Percentiles rank a stretch among this genome's conserved stretches.
Conservation (phyloP, 2,888 invertebrate genomes). For the Molanna angustata region DNA sequence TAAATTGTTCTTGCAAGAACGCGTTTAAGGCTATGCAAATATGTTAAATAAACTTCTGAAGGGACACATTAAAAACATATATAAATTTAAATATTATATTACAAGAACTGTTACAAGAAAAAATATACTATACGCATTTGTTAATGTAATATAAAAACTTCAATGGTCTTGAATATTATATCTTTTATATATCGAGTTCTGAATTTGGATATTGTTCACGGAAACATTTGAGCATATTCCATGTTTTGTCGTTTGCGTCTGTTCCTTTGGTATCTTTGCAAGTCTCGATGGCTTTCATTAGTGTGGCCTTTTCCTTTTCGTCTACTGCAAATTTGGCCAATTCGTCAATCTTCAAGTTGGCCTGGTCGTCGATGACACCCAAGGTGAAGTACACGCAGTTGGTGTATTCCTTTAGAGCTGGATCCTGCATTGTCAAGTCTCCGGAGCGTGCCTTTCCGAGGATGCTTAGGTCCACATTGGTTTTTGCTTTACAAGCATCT, state of each 20-base stretch:
- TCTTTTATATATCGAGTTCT: not conserved
- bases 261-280: not conserved
- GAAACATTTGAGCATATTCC: not conserved
- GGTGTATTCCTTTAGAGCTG: constrained; percentile 1
- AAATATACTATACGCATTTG: no score
- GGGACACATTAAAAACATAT: no score
- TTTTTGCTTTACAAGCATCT: not conserved
- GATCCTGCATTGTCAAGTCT: not conserved
- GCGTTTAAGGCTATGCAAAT: no score
- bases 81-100: no score
- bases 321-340: not conserved
- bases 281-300: not conserved
- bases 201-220: not conserved
- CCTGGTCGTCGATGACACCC: constrained; percentile 1
- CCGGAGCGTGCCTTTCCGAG: not conserved
- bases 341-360: not conserved
- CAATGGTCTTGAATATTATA: no score
- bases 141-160: no score
- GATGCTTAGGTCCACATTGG: not conserved
- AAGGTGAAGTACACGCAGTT: constrained; percentile 11
- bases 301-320: not conserved
- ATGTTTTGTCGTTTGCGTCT: not conserved
- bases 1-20: no score
- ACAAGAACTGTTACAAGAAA: no score
- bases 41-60: no score